Base-by-base conservation (phyloP, 1,140 invertebrate species). In the Lordiphosa mommai region DNA sequence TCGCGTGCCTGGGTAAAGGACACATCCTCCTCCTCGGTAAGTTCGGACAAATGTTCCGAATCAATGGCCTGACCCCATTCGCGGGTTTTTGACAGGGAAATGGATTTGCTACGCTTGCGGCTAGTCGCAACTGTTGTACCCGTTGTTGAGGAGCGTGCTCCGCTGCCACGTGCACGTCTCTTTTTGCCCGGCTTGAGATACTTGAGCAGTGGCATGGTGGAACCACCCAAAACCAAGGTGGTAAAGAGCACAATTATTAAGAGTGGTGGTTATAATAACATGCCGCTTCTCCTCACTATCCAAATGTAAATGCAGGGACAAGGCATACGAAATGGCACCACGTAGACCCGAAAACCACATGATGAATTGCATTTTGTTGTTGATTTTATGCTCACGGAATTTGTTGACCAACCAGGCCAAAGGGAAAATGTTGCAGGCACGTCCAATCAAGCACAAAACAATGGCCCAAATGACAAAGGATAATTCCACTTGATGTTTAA, bases 291-390 rank as follows among this genome's bases (percentile, higher is more conserved):
- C 96, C 88, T 96, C 94, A 14, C 79, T 89, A 58, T 95, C 96
- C 87, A 99, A 95, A 72, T 99, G 96, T 58, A 99, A 92, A 91
- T 99, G 98, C 27, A 99, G 92, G 6, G 97, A 98, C 0, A 99
- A 90, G 3, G 98, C 98, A 90, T 99, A 99, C 0, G 98, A 98
- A 89, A 99, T 98, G 9, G 98, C 98, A 29, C 98, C 98, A 36
- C 98, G 92, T 57, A 99, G 90, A 38, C 97, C 97, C 89, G 97
- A 98, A 86, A 99, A 99, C 98, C 98, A 99, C 98, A 99, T 99
- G 38, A 99, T 98, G 82, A 99, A 98, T 93, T 98, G 98, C 96
- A 98, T 99, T 90, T 97, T 98, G 80, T 94, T 95, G 0, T 97
- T 99, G 40, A 99, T 99, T 90, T 98, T 97, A 90, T 99, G 98